Base-by-base conservation (phyloP, 2,797 vertebrate species). In the Cottoperca gobio region DNA sequence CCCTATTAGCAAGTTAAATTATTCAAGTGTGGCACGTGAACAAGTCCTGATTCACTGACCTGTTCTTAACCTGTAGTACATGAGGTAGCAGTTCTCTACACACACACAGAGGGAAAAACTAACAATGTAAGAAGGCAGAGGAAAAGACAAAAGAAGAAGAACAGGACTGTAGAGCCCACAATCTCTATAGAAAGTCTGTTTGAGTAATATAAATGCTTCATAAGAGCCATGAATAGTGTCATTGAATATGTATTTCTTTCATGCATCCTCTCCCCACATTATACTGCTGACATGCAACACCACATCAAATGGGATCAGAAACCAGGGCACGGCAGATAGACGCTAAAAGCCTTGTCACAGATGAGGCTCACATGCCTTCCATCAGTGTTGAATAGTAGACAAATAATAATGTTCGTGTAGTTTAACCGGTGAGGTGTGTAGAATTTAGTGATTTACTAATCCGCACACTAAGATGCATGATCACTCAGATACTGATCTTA, bases 221-320 rank as follows among this genome's bases (percentile, higher is more conserved):
- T 19, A 69, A 70, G 43, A 53, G 60, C 48, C 45, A 4, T 55
- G 21, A 61, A 63, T 16, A 39, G 11, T 43, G 60, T 66, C 40
- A 57, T 24, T 72, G 45, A 67, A 78, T 79, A 54, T 66, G 70
- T 57, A 61, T 77, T 50, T 71, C 45, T 78, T 62, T 78, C 31
- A 66, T 80, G 37, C 13, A 6, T 55, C n/a, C 37, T 53, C 26
- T 76, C 61, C 68, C 21, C 50, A 82, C 67, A 68, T 87, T 82
- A 45, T 62, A 40, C 68, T 39, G 13, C 53, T 72, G 81, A 71
- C 42, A 67, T 59, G 62, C 45, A 71, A 48, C 66, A 53, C 33
- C 59, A 76, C 71, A 75, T 74, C 57, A 83, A 69, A 73, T 62
- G 49, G 58, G 62, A 77, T 78, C 57, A 64, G 79, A 73, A 76